Base-by-base conservation (phyloP, 2,888 invertebrate species). In the Trissoscelio sp. region DNA sequence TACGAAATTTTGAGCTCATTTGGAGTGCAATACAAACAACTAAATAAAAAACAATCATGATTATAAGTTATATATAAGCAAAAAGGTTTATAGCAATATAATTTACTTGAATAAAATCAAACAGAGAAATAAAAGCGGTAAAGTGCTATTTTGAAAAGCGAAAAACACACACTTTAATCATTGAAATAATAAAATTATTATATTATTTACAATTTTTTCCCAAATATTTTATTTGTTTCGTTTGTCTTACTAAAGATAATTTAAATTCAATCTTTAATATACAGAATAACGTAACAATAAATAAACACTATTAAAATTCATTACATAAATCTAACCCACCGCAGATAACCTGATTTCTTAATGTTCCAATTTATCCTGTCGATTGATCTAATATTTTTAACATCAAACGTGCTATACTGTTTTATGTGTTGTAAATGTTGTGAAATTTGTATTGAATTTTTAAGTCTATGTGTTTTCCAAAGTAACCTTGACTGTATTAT, bases 41-140 rank as follows among this genome's bases (percentile, higher is more conserved):
- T 66, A 34, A 24, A 53, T 62, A 16, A 24, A 66, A 66, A 66
- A 58, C 58, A 42, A 24, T 58, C 22, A 42, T 39, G 5, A 58
- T 58, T 58, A 58, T 58, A 22, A 57, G 3, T 7, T 3, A 6
- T 34, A 11, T 34, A 34, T 34, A 24, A 24, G 6, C 24, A 5
- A 5, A 24, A 24, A 24, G 3, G 24, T 24, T 34, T 2, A 34
- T 11, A 34, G 34, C 34, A 34, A 34, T 34, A 34, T 5, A 34
- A 11, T 7, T 6, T 24, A 4, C 24, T 24, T 24, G 3, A 24
- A 24, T 24, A 24, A 24, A n/a, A n/a, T n/a, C n/a, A n/a, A n/a
- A n/a, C n/a, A n/a, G n/a, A n/a, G n/a, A n/a, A n/a, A n/a, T n/a
- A n/a, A n/a, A n/a, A n/a, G n/a, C n/a, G n/a, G n/a, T n/a, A n/a